Conservation (phyloP, 2,888 invertebrate genomes). For the Chrysotoxum bicinctum region DNA sequence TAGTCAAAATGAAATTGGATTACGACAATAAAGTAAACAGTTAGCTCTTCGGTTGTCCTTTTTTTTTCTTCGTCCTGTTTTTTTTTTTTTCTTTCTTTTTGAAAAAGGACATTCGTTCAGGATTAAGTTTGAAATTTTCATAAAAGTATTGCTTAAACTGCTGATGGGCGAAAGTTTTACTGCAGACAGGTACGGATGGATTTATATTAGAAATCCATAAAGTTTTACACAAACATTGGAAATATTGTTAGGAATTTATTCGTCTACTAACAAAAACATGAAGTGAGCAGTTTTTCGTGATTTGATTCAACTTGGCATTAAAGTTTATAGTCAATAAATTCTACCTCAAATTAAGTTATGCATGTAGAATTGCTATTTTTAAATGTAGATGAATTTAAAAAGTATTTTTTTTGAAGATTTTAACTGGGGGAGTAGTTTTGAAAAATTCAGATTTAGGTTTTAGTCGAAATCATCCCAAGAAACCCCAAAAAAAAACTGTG, state of each 20-base stretch:
- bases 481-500: no score
- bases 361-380: no score
- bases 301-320: not conserved
- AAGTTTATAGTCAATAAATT: not conserved
- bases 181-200: slow-evolving; percentile 20
- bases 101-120: not conserved
- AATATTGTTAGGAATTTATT: not conserved
- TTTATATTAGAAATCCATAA: slow-evolving; percentile 6
- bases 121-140: slow-evolving; percentile 24
- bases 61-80: not conserved
- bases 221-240: not conserved
- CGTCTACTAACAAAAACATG: not conserved
- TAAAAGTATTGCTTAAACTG: slow-evolving; percentile 27
- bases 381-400: no score
- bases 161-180: slow-evolving; percentile 41
- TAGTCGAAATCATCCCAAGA: no score
- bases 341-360: not conserved
- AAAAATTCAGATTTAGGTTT: no score
- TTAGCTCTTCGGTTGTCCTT: slow-evolving; percentile 57
- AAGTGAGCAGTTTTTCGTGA: not conserved
- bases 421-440: no score
- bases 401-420: no score
- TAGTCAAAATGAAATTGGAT: slow-evolving; percentile 63
- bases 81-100: not conserved
- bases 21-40: slow-evolving; percentile 62